Evolutionary conservation across 2,888 invertebrate genomes (phyloP), one percentile per base, ranked within the genome.

Genomic region (Rhynchonema sp.): DNA sequence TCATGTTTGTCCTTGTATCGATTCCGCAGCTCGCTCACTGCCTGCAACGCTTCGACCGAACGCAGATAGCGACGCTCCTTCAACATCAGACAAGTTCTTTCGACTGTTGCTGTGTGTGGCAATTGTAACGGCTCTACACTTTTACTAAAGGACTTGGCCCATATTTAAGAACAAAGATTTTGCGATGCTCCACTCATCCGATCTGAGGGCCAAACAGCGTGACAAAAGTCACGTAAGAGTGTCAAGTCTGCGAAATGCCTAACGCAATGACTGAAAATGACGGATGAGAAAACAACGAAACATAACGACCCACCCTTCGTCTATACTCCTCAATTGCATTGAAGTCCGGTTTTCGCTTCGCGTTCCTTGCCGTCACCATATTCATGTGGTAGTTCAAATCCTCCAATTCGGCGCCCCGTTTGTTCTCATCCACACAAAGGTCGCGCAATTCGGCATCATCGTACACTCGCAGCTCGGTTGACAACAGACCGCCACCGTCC

Each of bases 41-140:
- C 55, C 1, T 54, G 86, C 1, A 94, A 74, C 64, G 89, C 87
- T 0, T 81, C 79, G 0, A 84, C 83, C 1, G 88, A 81, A 64
- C 82, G 80, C 57, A 87, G 68, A 70, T 84, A 90, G 1, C 83
- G 72, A 52, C 82, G 80, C 66, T 86, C 84, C 76, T 87, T 82
- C 0, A 80, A 79, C 64, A 49, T 53, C 61, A 46, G 46, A 29
- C 30, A 56, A n/a, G n/a, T n/a, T n/a, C n/a, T n/a, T n/a, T n/a
- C n/a, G n/a, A n/a, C n/a, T n/a, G n/a, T n/a, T n/a, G n/a, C n/a
- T n/a, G n/a, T n/a, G n/a, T n/a, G n/a, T n/a, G n/a, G n/a, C n/a
- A n/a, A n/a, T n/a, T n/a, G n/a, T n/a, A n/a, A n/a, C n/a, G n/a
- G n/a, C n/a, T n/a, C n/a, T n/a, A n/a, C n/a, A n/a, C n/a, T n/a